Evolutionary conservation across 2,797 vertebrate species (phyloP).

Genomic region (Schizopygopsis pylzovi): DNA sequence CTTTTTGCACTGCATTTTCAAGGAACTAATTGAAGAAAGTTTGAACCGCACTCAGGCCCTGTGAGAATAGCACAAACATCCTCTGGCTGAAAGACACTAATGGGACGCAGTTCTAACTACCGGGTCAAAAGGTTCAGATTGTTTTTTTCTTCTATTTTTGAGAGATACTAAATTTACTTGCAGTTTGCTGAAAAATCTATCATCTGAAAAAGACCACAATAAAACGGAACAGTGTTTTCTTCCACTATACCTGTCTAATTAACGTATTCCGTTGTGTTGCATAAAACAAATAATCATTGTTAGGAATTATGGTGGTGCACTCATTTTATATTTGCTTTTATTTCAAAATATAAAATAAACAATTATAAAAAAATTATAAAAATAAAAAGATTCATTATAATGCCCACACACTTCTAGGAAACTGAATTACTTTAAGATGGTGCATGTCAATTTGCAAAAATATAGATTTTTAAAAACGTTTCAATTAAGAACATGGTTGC

Average conservation of each 20-base stretch:
- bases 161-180: constrained; percentile 16
- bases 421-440: too few species aligned
- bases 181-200: not conserved
- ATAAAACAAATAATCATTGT: not conserved
- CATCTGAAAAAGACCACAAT: not conserved
- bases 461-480: too few species aligned
- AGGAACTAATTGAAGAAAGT: constrained; percentile 33
- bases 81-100: constrained; percentile 24
- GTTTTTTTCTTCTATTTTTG: not conserved
- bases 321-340: not conserved
- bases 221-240: not conserved
- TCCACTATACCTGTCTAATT: not conserved
- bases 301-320: not conserved
- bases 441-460: too few species aligned
- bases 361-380: not conserved
- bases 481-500: too few species aligned
- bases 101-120: constrained; percentile 21
- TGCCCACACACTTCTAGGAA: not conserved
- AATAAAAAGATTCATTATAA: not conserved
- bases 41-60: constrained; percentile 2
- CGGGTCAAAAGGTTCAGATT: not conserved
- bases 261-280: not conserved
- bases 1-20: constrained; percentile 25
- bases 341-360: not conserved
- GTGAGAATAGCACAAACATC: constrained; percentile 12